Evolutionary conservation across 2,797 vertebrate genomes (phyloP), one percentile per base, ranked within the genome.

Genomic region (Thunnus albacares): DNA sequence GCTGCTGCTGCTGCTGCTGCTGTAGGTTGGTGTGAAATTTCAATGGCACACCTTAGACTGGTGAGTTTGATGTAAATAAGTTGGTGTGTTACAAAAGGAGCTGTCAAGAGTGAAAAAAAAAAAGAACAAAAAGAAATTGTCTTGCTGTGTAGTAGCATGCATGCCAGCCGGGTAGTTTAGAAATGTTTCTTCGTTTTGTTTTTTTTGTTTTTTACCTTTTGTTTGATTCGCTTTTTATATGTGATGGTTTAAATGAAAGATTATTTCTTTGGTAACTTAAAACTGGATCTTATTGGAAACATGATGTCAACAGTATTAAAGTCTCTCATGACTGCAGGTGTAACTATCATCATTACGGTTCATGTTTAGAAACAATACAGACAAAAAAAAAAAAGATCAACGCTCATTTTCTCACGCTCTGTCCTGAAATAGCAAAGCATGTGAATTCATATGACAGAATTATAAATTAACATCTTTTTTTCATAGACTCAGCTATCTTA

Each of bases 111-210:
- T 26, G 64, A 77, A 77, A 57, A 77, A 49, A 75, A 60, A 81
- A 68, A 83, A 0, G 49, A 86, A 83, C 77, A 83, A 75, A 75
- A 86, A 83, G 41, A 85, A 84, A 65, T 81, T 71, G 62, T 89
- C 64, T 87, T 81, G 87, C 82, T 91, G 82, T 87, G 87, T 93
- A 85, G 84, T 90, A 89, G 85, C 90, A 80, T 87, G 89, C 90
- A 94, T 93, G 90, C 84, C 69, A 73, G 78, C 86, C 87, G 35
- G 71, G 63, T 90, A 88, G 80, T 45, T 75, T 87, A 85, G 88
- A 81, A 58, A n/a, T n/a, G 22, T 74, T 77, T 68, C 22, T 63
- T 71, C 62, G 28, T 30, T 38, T 57, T 41, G 60, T 77, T 57
- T 20, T 43, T 24, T 20, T 51, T 75, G 68, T 80, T 87, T 88